Percentiles rank a stretch among this genome's conserved stretches.
phyloP scores from a whole-genome alignment of 1,140 invertebrate genomes.

The Portunus trituberculatus region DNA sequence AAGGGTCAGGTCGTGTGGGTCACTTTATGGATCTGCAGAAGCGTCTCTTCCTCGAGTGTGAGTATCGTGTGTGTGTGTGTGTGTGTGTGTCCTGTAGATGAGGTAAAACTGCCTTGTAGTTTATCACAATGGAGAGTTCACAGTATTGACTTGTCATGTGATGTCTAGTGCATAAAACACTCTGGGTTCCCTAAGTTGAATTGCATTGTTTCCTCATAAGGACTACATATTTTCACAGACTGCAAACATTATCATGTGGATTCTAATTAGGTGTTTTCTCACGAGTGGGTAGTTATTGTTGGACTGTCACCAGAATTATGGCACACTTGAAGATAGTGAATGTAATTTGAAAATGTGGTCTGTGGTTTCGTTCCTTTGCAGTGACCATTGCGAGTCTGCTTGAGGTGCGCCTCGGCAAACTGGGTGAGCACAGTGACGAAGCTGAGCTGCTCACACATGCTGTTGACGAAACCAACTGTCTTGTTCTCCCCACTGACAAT shows the following conservation, averaged over 20 bases:
- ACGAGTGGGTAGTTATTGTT: too few relatives aligned
- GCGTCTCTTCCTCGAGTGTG: slow-evolving; percentile 65
- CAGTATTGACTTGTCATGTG: too few relatives aligned
- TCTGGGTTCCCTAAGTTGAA: too few relatives aligned
- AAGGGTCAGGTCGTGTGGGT: neutral
- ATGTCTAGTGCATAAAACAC: too few relatives aligned
- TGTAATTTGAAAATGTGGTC: neutral
- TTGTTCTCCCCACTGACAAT: slow-evolving; percentile 88
- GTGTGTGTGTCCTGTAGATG: too few relatives aligned
- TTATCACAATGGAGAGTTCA: too few relatives aligned
- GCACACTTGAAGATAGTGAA: too few relatives aligned
- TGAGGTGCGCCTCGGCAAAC: slow-evolving; percentile 78
- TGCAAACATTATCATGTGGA: too few relatives aligned
- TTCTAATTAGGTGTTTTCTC: too few relatives aligned
- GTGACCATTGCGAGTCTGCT: slow-evolving; percentile 78
- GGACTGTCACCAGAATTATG: neutral
- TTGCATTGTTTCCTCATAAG: too few relatives aligned
- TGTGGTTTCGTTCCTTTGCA: neutral
- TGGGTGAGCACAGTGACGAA: slow-evolving; percentile 81
- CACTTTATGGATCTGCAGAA: slow-evolving; percentile 58
- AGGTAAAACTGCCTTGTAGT: too few relatives aligned
- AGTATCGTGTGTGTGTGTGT: slow-evolving; percentile 8
- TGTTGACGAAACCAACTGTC: slow-evolving; percentile 86
- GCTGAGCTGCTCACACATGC: slow-evolving; percentile 87
- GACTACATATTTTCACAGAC: too few relatives aligned